Percentiles rank a stretch among this genome's conserved stretches.
Conservation (phyloP, 2,797 vertebrate species). For the Propithecus deckenii region DNA sequence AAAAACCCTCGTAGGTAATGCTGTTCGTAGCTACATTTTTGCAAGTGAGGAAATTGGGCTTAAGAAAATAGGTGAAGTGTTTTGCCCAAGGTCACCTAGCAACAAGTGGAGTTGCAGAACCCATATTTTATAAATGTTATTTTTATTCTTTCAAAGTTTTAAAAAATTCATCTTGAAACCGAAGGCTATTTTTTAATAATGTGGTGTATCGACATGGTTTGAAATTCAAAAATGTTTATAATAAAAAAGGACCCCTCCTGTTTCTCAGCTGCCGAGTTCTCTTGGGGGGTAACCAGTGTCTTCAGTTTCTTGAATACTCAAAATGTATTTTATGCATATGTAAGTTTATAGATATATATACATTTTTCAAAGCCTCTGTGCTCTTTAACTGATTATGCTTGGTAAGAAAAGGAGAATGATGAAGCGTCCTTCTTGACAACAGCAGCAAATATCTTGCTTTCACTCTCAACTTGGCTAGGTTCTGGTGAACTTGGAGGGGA, state of each 20-base stretch:
- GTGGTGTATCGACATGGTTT: not conserved
- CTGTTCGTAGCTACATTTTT: not conserved
- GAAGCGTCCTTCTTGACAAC: not conserved
- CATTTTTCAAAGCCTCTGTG: not conserved
- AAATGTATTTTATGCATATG: not conserved
- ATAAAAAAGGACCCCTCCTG: not conserved
- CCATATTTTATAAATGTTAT: not conserved
- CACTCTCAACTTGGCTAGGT: not conserved
- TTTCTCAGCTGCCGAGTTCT: not conserved
- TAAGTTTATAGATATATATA: not conserved
- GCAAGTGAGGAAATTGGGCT: not conserved
- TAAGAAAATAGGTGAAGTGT: not conserved
- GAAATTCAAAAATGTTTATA: not conserved
- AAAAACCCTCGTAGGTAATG: not conserved
- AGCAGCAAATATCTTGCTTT: not conserved
- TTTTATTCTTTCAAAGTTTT: not conserved
- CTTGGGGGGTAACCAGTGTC: not conserved
- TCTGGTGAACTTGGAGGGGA: not conserved
- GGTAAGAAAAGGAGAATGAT: not conserved
- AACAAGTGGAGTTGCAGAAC: not conserved
- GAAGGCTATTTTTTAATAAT: not conserved
- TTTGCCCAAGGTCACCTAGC: conserved; percentile 10
- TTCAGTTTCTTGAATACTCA: not conserved
- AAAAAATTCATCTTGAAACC: not conserved
- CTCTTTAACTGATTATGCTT: not conserved